phyloP scores from a whole-genome alignment of 2,797 vertebrate genomes.

The Nasua narica region DNA sequence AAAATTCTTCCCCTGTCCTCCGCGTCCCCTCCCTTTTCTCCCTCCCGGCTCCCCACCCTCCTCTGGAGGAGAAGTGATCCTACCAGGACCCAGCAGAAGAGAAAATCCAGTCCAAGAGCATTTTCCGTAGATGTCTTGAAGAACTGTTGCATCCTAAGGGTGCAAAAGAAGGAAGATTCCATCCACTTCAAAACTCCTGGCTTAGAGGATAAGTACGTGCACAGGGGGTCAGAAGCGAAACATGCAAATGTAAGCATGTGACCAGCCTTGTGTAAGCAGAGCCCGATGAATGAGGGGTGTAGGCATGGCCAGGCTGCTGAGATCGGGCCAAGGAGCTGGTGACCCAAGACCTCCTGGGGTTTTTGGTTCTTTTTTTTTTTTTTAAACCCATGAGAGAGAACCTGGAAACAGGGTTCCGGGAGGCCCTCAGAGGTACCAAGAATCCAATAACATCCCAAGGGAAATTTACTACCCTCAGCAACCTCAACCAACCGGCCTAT shows the following conservation, averaged over 20 bases:
- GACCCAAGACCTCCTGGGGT: not conserved
- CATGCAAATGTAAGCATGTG: not conserved
- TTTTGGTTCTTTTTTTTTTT: not conserved
- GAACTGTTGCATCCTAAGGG: not conserved
- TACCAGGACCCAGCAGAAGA: not conserved
- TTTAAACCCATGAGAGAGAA: not conserved
- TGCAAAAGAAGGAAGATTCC: not conserved
- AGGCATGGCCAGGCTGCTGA: not conserved
- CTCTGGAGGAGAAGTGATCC: not conserved
- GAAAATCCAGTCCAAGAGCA: not conserved
- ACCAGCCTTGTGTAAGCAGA: accelerated
- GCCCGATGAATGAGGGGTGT: not conserved
- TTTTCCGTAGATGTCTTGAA: not conserved
- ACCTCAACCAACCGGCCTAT: accelerated
- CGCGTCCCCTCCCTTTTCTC: not conserved
- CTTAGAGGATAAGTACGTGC: not conserved
- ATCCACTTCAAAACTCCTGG: not conserved
- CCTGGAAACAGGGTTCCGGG: not conserved
- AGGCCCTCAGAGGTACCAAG: not conserved
- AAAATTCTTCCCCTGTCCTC: not conserved
- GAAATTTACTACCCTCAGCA: not conserved
- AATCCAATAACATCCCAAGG: not conserved
- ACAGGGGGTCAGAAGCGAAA: not conserved
- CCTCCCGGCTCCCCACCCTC: not conserved
- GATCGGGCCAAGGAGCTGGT: no score